phyloP scores from a whole-genome alignment of 2,797 vertebrate species.

The Erpetoichthys calabaricus region DNA sequence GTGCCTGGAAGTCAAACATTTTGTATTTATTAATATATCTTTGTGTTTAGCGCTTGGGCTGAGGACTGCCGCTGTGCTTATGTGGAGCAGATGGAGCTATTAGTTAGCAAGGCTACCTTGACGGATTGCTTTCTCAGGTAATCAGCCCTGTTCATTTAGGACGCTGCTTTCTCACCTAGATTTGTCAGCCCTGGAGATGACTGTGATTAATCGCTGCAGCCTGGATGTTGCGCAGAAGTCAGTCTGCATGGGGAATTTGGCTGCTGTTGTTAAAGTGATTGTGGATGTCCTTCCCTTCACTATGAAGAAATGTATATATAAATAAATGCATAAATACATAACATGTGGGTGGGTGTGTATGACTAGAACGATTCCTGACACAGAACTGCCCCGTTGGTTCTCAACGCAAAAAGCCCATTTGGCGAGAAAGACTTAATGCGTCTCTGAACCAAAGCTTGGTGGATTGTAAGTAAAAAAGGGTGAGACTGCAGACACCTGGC shows the following conservation, averaged over 20 bases:
- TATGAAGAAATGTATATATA: no score
- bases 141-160: constrained; percentile 62
- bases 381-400: constrained; percentile 29
- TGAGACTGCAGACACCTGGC: not conserved
- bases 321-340: not conserved
- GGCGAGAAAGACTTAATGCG: not conserved
- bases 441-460: not conserved
- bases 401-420: constrained; percentile 9
- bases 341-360: constrained; percentile 1
- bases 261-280: not conserved
- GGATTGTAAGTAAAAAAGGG: not conserved
- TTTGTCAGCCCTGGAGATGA: constrained; percentile 42
- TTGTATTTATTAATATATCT: not conserved
- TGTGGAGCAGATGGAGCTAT: constrained; percentile 58
- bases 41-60: constrained; percentile 26
- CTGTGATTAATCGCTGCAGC: constrained; percentile 47
- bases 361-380: constrained; percentile 35
- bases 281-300: no score
- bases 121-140: constrained; percentile 75
- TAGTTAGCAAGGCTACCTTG: constrained; percentile 56
- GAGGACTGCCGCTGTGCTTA: constrained; percentile 35
- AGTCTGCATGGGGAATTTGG: constrained; percentile 17
- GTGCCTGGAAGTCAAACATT: not conserved
- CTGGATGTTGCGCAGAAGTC: constrained; percentile 34
- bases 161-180: constrained; percentile 46